Percentiles rank a stretch among this genome's conserved stretches.
Conservation (phyloP, 2,888 invertebrate genomes). For the Caenorhabditis sinica region DNA sequence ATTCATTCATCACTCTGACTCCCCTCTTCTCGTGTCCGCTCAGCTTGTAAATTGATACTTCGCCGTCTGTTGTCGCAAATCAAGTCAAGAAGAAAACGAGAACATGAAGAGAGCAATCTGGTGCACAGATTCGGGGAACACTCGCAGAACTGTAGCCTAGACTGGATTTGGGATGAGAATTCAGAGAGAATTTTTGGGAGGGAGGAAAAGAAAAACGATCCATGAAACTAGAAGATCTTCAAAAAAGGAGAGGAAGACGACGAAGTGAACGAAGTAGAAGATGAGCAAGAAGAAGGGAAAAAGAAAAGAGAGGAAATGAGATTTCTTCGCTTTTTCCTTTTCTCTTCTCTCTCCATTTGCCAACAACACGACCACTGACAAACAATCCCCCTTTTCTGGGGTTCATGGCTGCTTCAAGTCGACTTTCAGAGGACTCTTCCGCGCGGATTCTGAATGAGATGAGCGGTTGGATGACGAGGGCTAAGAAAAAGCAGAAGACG, state of each 20-base stretch:
- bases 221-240: neutral
- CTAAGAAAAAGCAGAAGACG: conserved; percentile 19
- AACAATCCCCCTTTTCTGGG: conserved; percentile 19
- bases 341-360: conserved; percentile 23
- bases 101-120: conserved; percentile 17
- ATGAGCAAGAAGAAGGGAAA: conserved; percentile 21
- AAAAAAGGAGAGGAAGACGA: conserved; percentile 4
- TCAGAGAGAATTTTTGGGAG: neutral
- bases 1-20: conserved; percentile 32
- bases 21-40: conserved; percentile 29
- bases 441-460: conserved; percentile 13
- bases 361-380: conserved; percentile 20
- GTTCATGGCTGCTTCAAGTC: conserved; percentile 10
- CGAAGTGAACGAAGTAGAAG: conserved; percentile 15
- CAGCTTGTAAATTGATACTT: conserved; percentile 48
- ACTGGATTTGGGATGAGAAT: neutral
- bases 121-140: conserved; percentile 9
- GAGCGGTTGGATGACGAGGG: conserved; percentile 13
- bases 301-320: conserved; percentile 41
- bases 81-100: conserved; percentile 30
- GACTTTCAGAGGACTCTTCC: conserved; percentile 5
- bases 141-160: neutral
- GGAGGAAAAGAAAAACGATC: neutral
- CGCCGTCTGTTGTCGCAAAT: conserved; percentile 43
- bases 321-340: conserved; percentile 46